These are phyloP conservation scores for Trachemys scripta DNA, from an alignment of 2,113 vertebrate species.

Conservation along the genomic window DNA sequence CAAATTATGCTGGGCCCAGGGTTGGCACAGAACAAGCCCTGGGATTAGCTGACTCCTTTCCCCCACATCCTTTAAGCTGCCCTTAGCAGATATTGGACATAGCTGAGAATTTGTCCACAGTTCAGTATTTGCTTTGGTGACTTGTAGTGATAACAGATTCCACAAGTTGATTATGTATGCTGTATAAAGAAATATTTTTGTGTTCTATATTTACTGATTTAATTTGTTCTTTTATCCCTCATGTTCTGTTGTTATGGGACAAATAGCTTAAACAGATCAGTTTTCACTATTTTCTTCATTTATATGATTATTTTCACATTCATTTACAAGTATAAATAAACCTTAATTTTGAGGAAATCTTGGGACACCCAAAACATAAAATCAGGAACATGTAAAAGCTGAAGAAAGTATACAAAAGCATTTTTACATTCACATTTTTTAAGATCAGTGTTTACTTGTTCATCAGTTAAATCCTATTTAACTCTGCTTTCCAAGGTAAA, in stretches of 20 bases:
- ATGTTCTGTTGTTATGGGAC: neutral
- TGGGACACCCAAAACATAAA: neutral
- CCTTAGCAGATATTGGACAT: neutral
- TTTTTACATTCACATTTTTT: neutral
- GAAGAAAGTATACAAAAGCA: neutral
- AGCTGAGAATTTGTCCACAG: neutral
- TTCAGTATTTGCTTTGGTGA: neutral
- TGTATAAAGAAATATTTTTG: neutral
- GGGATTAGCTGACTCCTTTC: neutral
- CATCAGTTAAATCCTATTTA: neutral
- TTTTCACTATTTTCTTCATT: neutral
- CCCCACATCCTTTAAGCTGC: neutral
- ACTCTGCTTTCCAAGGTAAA: neutral
- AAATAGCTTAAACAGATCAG: neutral
- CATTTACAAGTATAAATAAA: neutral
- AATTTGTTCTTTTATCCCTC: neutral
- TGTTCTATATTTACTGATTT: neutral
- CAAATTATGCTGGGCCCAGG: neutral
- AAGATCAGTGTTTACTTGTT: neutral
- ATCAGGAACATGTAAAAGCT: neutral
- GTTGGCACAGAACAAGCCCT: fast-evolving
- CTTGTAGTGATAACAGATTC: neutral
- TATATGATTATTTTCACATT: fast-evolving
- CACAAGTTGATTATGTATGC: neutral
- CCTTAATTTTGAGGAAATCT: neutral